phyloP scores from a whole-genome alignment of 1,140 invertebrate species.

The Cyphomyrmex costatus region DNA sequence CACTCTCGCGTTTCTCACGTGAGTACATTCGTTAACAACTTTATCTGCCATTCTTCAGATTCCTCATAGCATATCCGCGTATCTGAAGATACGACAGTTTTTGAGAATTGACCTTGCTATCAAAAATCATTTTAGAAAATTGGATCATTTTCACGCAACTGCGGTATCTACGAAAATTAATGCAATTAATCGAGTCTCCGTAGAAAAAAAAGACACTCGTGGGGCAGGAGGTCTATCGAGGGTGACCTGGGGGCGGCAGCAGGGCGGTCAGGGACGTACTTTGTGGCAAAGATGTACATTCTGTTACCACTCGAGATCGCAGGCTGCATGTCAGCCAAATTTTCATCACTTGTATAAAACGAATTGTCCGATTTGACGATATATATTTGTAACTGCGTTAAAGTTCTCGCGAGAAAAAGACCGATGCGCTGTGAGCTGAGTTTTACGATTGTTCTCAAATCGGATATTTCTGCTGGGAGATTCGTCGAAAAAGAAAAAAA shows the following conservation, averaged over 20 bases:
- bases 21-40: neutral
- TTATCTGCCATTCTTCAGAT: constrained; percentile 31
- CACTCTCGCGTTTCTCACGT: neutral
- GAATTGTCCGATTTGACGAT: constrained; percentile 25
- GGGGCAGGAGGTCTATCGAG: constrained; percentile 79
- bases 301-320: constrained; percentile 66
- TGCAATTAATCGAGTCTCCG: constrained; percentile 19
- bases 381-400: neutral
- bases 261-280: constrained; percentile 84
- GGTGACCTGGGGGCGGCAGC: constrained; percentile 82
- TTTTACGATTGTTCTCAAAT: constrained; percentile 22
- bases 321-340: constrained; percentile 24
- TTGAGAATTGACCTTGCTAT: constrained; percentile 24
- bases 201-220: constrained; percentile 32
- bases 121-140: neutral
- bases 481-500: neutral
- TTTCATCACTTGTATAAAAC: neutral
- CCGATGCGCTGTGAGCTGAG: neutral
- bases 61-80: neutral
- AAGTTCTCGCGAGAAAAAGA: constrained; percentile 6
- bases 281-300: constrained; percentile 81
- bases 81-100: constrained; percentile 2
- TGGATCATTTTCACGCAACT: constrained; percentile 17
- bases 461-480: neutral
- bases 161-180: constrained; percentile 24